These are phyloP conservation scores for Gerosis bhagava DNA, from an alignment of 2,888 invertebrate species.

Conservation along the genomic window DNA sequence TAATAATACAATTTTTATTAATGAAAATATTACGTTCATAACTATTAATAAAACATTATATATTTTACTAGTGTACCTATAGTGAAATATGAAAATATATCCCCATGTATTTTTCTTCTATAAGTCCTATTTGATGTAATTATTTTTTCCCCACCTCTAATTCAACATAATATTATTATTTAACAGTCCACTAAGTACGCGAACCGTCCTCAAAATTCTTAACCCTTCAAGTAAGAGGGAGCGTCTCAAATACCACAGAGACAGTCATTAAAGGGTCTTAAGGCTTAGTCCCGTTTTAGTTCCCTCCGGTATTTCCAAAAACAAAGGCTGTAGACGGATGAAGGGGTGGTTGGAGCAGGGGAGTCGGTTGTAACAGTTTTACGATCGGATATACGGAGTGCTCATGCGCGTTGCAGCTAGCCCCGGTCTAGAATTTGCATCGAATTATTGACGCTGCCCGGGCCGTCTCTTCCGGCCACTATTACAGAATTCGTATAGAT, in stretches of 20 bases:
- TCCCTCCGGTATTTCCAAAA: constrained; percentile 69
- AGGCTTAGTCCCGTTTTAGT: constrained; percentile 65
- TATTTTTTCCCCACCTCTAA: constrained; percentile 3
- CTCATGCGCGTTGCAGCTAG: constrained; percentile 71
- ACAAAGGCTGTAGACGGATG: constrained; percentile 72
- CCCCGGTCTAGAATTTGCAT: constrained; percentile 69
- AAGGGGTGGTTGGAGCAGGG: constrained; percentile 37
- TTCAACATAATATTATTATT: constrained; percentile 3
- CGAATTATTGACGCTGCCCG: constrained; percentile 57
- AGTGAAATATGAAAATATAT: no score
- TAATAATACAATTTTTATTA: no score
- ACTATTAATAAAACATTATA: no score
- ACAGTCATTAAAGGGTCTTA: constrained; percentile 76
- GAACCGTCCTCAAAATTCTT: constrained; percentile 34
- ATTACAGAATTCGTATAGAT: no score
- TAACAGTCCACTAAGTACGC: constrained; percentile 23
- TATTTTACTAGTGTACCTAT: background rate
- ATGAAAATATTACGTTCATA: no score
- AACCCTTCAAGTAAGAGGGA: constrained; percentile 54
- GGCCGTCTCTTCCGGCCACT: constrained; percentile 1
- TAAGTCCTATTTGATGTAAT: no score
- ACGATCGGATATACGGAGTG: constrained; percentile 73
- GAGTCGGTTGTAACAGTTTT: constrained; percentile 70
- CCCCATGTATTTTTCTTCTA: no score
- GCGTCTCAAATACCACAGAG: constrained; percentile 52